Percentiles rank a stretch among this genome's conserved stretches.
These are phyloP conservation scores for Porites australiensis DNA, from an alignment of 64 coral and sea anemone genomes.

Conservation along the genomic window DNA sequence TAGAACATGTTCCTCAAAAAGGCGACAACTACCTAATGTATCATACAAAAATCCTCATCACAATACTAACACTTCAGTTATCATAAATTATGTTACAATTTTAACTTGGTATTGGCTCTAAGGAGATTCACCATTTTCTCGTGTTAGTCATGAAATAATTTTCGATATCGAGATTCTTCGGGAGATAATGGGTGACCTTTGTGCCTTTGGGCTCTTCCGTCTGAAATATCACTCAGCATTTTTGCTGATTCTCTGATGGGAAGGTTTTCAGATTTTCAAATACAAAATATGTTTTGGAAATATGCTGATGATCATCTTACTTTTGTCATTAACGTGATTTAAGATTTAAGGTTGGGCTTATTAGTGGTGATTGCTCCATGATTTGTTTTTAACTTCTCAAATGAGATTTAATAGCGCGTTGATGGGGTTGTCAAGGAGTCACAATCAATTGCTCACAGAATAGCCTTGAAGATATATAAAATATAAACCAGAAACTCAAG, in stretches of 20 bases:
- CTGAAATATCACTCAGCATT: constrained; percentile 2
- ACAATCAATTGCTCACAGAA: too few relatives aligned
- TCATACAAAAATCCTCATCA: background rate
- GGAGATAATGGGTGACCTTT: constrained; percentile 28
- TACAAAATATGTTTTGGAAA: background rate
- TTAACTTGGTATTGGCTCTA: background rate
- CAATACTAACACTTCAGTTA: background rate
- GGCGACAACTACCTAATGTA: background rate
- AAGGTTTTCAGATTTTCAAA: background rate
- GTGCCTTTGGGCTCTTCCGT: background rate
- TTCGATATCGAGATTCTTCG: constrained; percentile 42
- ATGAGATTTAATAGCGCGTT: background rate
- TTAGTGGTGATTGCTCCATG: too few relatives aligned
- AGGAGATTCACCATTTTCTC: background rate
- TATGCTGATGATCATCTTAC: background rate
- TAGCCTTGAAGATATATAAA: too few relatives aligned
- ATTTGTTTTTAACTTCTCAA: background rate
- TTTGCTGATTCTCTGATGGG: background rate
- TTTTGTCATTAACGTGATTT: too few relatives aligned
- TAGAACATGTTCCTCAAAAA: background rate
- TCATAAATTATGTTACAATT: background rate
- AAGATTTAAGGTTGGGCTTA: background rate
- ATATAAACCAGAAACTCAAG: too few relatives aligned
- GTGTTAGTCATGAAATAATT: constrained; percentile 36
- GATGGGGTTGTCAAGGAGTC: background rate